Base-by-base conservation (phyloP, 2,797 vertebrate genomes). In the Mionectes olivaceus region DNA sequence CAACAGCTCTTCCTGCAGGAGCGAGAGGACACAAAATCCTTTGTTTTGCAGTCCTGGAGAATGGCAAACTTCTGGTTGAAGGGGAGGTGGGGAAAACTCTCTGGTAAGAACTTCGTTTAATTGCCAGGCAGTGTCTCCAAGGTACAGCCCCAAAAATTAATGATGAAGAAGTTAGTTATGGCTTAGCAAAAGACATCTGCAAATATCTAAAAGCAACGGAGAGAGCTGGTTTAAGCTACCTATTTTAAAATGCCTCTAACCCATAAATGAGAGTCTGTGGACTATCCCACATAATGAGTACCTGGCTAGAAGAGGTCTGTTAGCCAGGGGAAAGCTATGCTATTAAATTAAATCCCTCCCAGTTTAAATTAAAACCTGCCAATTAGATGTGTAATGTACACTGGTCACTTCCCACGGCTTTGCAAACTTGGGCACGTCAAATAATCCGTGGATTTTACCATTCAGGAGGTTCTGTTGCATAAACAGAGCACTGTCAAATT, bases 331-430 rank as follows among this genome's bases (percentile, higher is more conserved):
- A 91, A 74, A 85, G 44, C 43, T 87, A 4, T 56, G 32, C 33
- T 78, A 32, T 80, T 81, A 67, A 75, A 83, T 67, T 43, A 82
- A 89, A 91, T 73, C 52, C 65, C 67, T 88, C 24, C 14, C 47
- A 68, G 53, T 78, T 87, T 50, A 83, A 81, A 74, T 86, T 27
- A 81, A 90, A 91, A 46, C 27, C 46, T 83, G 19, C n/a, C 83
- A 59, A 22, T 86, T 83, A 83, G 39, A 4, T 32, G 9, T 13
- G 18, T 28, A 35, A 35, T 33, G 5, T 16, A 77, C 89, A 87
- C 60, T 37, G 56, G 76, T 43, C 49, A 9, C 85, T 88, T 86
- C 53, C 60, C 65, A 49, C 0, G 2, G 86, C 70, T 73, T 65
- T 84, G 47, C 47, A 44, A 32, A 35, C 15, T 37, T 50, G 23